Conservation (phyloP, 2,113 vertebrate genomes). For the Antigone vipio region DNA sequence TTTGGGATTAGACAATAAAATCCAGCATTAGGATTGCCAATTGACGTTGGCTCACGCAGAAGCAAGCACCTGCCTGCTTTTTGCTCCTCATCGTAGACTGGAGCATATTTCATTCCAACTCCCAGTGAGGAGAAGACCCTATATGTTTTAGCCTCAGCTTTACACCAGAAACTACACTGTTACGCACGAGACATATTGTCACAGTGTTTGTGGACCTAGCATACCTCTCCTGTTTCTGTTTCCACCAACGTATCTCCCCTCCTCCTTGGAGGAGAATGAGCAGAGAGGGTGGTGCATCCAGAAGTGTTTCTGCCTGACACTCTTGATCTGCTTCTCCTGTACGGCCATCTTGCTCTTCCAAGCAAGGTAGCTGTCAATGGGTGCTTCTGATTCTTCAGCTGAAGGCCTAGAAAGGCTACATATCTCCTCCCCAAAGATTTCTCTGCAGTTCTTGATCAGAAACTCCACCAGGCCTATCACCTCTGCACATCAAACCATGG, state of each 20-base stretch:
- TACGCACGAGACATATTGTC: background rate
- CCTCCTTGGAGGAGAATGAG: background rate
- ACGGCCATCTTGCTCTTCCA: background rate
- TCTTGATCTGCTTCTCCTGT: background rate
- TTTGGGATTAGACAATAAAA: background rate
- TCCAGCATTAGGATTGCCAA: background rate
- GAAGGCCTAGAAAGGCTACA: conserved; percentile 66
- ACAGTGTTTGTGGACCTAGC: background rate
- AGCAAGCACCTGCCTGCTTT: too few relatives aligned
- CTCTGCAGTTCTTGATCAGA: conserved; percentile 80
- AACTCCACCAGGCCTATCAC: conserved; percentile 81
- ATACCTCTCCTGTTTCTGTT: background rate
- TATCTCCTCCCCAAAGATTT: conserved; percentile 81
- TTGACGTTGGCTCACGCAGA: too few relatives aligned
- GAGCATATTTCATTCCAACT: too few relatives aligned
- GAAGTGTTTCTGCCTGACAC: background rate
- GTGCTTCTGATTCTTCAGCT: conserved; percentile 70
- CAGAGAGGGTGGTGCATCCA: background rate
- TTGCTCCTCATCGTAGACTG: too few relatives aligned
- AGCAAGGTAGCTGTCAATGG: conserved; percentile 15
- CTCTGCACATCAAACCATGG: conserved; percentile 47
- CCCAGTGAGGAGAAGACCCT: too few relatives aligned
- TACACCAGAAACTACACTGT: too few relatives aligned
- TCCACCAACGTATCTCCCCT: background rate
- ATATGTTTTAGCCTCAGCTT: too few relatives aligned